Conservation (phyloP, 2,797 vertebrate genomes). For the Capromys pilorides region DNA sequence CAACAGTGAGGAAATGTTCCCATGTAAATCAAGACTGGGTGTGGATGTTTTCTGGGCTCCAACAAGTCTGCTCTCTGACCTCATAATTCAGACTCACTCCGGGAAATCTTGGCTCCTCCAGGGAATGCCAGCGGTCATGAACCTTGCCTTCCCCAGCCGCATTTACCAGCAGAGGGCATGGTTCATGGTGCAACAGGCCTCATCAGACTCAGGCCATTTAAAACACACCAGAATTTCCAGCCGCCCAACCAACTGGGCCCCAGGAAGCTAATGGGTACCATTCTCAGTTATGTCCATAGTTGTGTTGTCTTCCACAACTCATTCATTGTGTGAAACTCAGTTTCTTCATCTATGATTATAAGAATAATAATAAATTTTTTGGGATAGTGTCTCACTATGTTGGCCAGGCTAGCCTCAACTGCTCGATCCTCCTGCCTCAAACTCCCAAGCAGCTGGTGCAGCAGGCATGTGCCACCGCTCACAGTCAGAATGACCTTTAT, state of each 20-base stretch:
- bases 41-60: constrained; percentile 77
- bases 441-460: not conserved
- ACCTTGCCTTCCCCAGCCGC: constrained; percentile 13
- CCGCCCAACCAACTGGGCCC: not conserved
- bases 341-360: constrained; percentile 29
- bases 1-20: constrained; percentile 77
- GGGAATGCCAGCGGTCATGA: constrained; percentile 65
- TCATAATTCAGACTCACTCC: constrained; percentile 64
- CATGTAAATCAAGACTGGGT: constrained; percentile 81
- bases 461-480: not conserved
- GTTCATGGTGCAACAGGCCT: not conserved
- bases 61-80: constrained; percentile 72
- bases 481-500: not conserved
- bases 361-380: not conserved
- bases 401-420: not conserved
- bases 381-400: not conserved
- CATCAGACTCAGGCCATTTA: not conserved
- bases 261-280: not conserved
- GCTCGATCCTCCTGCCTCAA: not conserved
- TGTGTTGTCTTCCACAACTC: not conserved
- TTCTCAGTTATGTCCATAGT: not conserved
- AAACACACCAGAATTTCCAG: not conserved
- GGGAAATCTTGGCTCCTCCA: constrained; percentile 58
- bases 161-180: constrained; percentile 50
- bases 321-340: not conserved